Evolutionary conservation across 2,113 vertebrate species (phyloP), one percentile per base, ranked within the genome.

Genomic region (Genyomyrus donnyi): DNA sequence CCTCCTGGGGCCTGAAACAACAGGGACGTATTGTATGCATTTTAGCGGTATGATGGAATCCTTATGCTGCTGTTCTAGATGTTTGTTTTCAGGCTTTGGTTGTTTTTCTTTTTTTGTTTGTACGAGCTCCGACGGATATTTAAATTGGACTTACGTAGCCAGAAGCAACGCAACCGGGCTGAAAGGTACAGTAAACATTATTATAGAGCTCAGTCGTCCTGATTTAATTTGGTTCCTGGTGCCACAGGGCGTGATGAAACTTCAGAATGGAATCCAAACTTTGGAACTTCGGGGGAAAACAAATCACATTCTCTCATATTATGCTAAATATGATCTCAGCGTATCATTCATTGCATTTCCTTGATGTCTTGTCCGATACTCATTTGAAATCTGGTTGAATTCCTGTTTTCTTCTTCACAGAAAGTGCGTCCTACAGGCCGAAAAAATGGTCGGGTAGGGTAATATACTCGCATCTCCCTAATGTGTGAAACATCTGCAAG

Each of bases 111-210:
- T 19, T 19, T 10, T 17, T 53, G 27, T 56, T 42, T 88, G 35
- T 17, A 39, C 13, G 0, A 88, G 52, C 87, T 58, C 31, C 2
- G 19, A 62, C 27, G 31, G 87, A 27, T 53, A 56, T 88, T 21
- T 88, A 88, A 88, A 27, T 56, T 52, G 87, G 87, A 27, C 87
- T 53, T 58, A 24, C 17, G 35, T 88, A 58, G 87, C 87, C 52
- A 52, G 35, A 58, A 88, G 17, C 50, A 9, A 88, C 17, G 52
- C 87, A 42, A 24, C 53, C 27, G 5, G 49, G 49, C n/a, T 49
- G 46, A 48, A 80, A 50, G 46, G 85, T 49, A 85, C 85, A 87
- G 85, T 35, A 53, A 87, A 50, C 46, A 53, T 52, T 31, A 87
- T 87, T 50, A 53, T 87, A 31, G 49, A 24, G 27, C 49, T 50